Evolutionary conservation across 2,113 vertebrate species (phyloP).

Genomic region (Odobenus rosmarus): DNA sequence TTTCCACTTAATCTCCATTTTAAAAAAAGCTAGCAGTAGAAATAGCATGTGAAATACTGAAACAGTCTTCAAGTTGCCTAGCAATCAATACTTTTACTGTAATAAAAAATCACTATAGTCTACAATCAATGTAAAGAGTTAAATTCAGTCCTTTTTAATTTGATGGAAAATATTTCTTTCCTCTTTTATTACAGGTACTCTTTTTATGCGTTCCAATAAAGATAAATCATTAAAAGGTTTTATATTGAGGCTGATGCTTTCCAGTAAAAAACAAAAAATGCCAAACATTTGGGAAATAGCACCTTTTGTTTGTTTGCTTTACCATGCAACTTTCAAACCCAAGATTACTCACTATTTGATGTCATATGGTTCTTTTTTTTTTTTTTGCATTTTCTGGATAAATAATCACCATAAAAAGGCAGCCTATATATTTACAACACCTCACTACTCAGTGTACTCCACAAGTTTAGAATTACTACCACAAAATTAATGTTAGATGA

Average conservation of each 20-base stretch:
- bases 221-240: constrained; percentile 21
- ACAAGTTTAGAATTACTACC: not conserved
- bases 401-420: not conserved
- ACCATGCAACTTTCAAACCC: not conserved
- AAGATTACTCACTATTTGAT: not conserved
- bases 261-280: not conserved
- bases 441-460: not conserved
- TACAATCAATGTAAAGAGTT: constrained; percentile 74
- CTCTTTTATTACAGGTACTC: not conserved
- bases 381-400: not conserved
- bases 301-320: not conserved
- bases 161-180: constrained; percentile 58
- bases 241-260: not conserved
- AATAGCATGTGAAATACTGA: not conserved
- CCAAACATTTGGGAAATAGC: not conserved
- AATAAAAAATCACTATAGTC: constrained; percentile 74
- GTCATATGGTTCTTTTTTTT: not conserved
- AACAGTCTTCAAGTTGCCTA: constrained; percentile 59
- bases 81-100: constrained; percentile 79
- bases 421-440: not conserved
- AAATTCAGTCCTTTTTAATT: constrained; percentile 73
- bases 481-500: not conserved
- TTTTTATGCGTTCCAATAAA: constrained; percentile 67
- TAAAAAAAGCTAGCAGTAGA: constrained; percentile 44
- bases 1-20: constrained; percentile 34